Base-by-base conservation (phyloP, 2,888 invertebrate species). In the Scaptodrosophila latifasciaeformis region DNA sequence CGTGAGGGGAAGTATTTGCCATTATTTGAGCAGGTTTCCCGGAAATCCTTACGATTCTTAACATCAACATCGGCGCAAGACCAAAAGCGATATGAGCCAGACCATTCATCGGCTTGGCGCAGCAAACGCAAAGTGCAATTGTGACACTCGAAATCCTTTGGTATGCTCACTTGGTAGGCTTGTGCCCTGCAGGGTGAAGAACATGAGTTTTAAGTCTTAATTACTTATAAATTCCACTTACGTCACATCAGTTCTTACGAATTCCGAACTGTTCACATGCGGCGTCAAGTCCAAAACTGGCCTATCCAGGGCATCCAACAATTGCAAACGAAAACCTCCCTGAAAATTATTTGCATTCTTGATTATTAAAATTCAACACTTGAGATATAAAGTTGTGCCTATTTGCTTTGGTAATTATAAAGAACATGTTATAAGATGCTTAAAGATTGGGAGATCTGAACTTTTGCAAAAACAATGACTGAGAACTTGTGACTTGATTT, bases 1-100 rank as follows among this genome's bases (percentile, higher is more conserved):
- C 93, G 90, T 2, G 91, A 92, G 30, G 92, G 88, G 77, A 92
- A 90, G 87, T 91, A 91, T 86, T 91, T 91, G 2, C 97, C 97
- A 81, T 94, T 92, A 1, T 93, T 92, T 45, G 93, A 93, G 84
- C 97, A 97, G 1, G 90, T 90, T 86, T 96, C 96, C 63, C 91
- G 91, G 86, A 92, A 96, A 35, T 91, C 89, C 83, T 92, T 93
- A 46, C 91, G 93, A 90, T 70, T 84, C 61, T 90, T 88, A 57
- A 97, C 93, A 81, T 96, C 95, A 49, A 98, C 93, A 86, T 98
- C 97, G 2, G 97, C 94, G 83, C 98, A 98, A 0, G 96, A 96
- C 96, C 96, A 97, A 88, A 98, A 97, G 61, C 92, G 88, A 87
- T 97, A 97, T 74, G 89, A 90, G 50, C 89, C 87, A 0, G 92